Evolutionary conservation across 2,888 invertebrate genomes (phyloP).

Genomic region (Nematopogon swammerdamellus): DNA sequence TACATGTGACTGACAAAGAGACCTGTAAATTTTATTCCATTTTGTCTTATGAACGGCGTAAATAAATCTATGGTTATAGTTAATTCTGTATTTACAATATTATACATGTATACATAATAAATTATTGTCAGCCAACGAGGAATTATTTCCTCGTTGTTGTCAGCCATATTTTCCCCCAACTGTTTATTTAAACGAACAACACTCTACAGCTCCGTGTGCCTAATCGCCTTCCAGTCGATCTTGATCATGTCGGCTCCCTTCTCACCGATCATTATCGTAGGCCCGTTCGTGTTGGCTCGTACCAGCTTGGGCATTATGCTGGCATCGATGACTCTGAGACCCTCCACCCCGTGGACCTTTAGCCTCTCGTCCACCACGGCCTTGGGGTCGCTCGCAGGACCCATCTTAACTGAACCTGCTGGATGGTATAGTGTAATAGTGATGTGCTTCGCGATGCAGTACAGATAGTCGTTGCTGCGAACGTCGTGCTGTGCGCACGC

Average conservation of each 20-base stretch:
- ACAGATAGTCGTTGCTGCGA: slow-evolving; percentile 21
- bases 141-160: no score
- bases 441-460: slow-evolving; percentile 23
- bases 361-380: slow-evolving; percentile 30
- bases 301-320: slow-evolving; percentile 37
- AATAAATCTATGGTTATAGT: no score
- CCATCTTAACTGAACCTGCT: slow-evolving; percentile 34
- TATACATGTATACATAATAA: no score
- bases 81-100: no score
- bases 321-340: slow-evolving; percentile 33
- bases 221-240: slow-evolving; percentile 16
- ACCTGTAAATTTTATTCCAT: no score
- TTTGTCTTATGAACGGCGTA: no score
- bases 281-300: slow-evolving; percentile 36
- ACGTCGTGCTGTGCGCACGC: background rate
- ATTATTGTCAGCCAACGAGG: no score
- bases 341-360: slow-evolving; percentile 25
- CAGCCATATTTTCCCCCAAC: no score
- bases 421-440: slow-evolving; percentile 34
- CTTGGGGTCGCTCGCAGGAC: slow-evolving; percentile 21
- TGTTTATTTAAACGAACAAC: no score
- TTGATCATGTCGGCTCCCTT: slow-evolving; percentile 29
- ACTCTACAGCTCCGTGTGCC: slow-evolving; percentile 23
- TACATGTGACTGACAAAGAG: no score
- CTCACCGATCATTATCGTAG: slow-evolving; percentile 39